Evolutionary conservation across 2,888 invertebrate species (phyloP).

Genomic region (Lathronympha strigana): DNA sequence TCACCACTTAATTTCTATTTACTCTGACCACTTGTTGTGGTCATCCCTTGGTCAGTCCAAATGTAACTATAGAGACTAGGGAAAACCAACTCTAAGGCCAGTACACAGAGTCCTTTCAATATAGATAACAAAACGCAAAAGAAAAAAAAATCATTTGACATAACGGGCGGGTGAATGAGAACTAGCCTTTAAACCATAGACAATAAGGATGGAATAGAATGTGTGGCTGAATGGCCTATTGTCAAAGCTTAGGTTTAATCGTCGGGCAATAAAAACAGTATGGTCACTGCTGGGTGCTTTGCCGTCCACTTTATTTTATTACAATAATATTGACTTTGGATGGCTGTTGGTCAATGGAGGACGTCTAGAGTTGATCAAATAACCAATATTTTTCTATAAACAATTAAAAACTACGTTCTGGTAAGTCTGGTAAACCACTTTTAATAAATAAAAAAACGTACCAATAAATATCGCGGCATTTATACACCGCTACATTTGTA

Average conservation of each 20-base stretch:
- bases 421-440: not conserved
- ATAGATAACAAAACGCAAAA: not conserved
- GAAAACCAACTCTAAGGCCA: conserved; percentile 6
- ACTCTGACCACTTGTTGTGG: conserved; percentile 61
- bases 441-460: not conserved
- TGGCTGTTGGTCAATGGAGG: conserved; percentile 41
- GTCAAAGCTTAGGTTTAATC: conserved; percentile 56
- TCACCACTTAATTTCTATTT: conserved; percentile 52
- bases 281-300: conserved; percentile 59
- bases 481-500: too few relatives aligned
- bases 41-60: conserved; percentile 28
- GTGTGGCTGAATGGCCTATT: conserved; percentile 18
- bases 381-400: not conserved
- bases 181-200: not conserved
- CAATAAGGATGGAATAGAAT: not conserved
- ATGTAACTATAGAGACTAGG: conserved; percentile 1
- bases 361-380: not conserved
- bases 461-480: too few relatives aligned
- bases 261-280: conserved; percentile 73
- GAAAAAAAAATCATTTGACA: not conserved
- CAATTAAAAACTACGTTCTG: not conserved
- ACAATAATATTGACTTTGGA: conserved; percentile 56
- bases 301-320: conserved; percentile 60
- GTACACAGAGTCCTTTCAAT: not conserved
- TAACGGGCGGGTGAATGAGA: not conserved